Percentiles rank a stretch among this genome's conserved stretches.
These are phyloP conservation scores for Mimumesa dahlbomi DNA, from an alignment of 2,888 invertebrate genomes.

Conservation along the genomic window DNA sequence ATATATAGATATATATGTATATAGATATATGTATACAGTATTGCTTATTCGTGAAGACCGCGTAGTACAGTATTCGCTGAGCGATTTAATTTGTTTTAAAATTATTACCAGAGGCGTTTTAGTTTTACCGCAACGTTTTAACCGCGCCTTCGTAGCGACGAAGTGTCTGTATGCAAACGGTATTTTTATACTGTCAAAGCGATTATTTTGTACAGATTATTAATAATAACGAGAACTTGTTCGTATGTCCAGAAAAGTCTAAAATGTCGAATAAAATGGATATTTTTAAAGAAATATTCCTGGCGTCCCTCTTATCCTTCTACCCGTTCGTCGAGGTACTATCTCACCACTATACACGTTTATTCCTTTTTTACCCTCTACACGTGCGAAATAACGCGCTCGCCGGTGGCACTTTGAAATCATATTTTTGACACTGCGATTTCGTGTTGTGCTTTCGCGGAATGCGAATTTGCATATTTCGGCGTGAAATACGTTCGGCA, in stretches of 20 bases:
- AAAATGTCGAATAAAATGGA: slow-evolving; percentile 50
- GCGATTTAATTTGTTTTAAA: slow-evolving; percentile 22
- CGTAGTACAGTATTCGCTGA: slow-evolving; percentile 37
- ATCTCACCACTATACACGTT: not conserved
- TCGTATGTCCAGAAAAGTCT: slow-evolving; percentile 44
- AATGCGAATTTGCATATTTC: slow-evolving; percentile 61
- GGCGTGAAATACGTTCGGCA: slow-evolving; percentile 44
- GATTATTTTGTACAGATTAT: slow-evolving; percentile 59
- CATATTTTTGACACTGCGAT: slow-evolving; percentile 38
- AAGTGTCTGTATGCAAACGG: slow-evolving; percentile 21
- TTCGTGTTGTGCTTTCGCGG: slow-evolving; percentile 23
- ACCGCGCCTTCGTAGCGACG: slow-evolving; percentile 11
- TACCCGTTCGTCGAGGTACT: no score
- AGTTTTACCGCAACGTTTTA: not conserved
- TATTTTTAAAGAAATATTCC: slow-evolving; percentile 41
- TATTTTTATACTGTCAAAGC: slow-evolving; percentile 48
- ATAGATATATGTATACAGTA: slow-evolving; percentile 17
- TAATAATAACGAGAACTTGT: slow-evolving; percentile 37
- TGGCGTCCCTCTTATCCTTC: no score
- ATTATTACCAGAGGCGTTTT: slow-evolving; percentile 25
- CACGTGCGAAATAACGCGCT: not conserved
- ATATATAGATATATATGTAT: not conserved
- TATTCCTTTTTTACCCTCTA: slow-evolving; percentile 4
- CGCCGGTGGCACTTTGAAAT: slow-evolving; percentile 40
- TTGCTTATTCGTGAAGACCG: slow-evolving; percentile 31